Percentiles rank a stretch among this genome's conserved stretches.
These are phyloP conservation scores for Ips typographus DNA, from an alignment of 1,140 invertebrate species.

Conservation along the genomic window DNA sequence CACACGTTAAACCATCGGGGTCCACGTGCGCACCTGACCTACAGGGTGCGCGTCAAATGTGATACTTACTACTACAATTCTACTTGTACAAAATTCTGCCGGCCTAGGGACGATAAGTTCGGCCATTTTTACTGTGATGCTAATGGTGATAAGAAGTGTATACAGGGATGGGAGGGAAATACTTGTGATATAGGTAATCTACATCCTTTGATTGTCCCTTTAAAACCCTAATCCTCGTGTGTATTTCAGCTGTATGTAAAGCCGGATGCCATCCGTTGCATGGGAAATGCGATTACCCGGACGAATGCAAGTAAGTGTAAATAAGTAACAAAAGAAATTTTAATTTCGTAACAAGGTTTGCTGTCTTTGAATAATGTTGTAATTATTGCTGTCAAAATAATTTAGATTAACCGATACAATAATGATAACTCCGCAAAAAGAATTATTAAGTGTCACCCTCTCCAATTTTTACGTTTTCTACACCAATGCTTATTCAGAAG, in stretches of 20 bases:
- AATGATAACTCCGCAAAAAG: too few species aligned
- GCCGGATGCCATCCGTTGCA: slow-evolving; percentile 85
- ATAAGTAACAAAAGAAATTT: too few species aligned
- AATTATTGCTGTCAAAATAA: too few species aligned
- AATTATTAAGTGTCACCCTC: too few species aligned
- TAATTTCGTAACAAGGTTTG: too few species aligned
- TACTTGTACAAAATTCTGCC: slow-evolving; percentile 91
- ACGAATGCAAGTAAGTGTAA: slow-evolving; percentile 85
- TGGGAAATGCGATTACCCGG: slow-evolving; percentile 83
- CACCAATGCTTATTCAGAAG: too few species aligned
- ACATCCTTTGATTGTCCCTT: slow-evolving; percentile 1
- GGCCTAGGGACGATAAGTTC: slow-evolving; percentile 88
- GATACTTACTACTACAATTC: slow-evolving; percentile 92
- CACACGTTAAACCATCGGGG: slow-evolving; percentile 84
- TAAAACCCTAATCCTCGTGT: too few species aligned
- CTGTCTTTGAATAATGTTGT: too few species aligned
- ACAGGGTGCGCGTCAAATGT: slow-evolving; percentile 88
- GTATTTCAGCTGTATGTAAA: slow-evolving; percentile 85
- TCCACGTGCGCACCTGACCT: slow-evolving; percentile 72
- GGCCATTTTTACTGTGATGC: slow-evolving; percentile 90
- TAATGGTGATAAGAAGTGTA: slow-evolving; percentile 87
- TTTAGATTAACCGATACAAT: too few species aligned
- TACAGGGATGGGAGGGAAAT: slow-evolving; percentile 88
- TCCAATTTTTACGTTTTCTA: too few species aligned
- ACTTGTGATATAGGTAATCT: slow-evolving; percentile 85